Conservation (phyloP, 2,888 invertebrate species). For the Hirtodrosophila cameraria region DNA sequence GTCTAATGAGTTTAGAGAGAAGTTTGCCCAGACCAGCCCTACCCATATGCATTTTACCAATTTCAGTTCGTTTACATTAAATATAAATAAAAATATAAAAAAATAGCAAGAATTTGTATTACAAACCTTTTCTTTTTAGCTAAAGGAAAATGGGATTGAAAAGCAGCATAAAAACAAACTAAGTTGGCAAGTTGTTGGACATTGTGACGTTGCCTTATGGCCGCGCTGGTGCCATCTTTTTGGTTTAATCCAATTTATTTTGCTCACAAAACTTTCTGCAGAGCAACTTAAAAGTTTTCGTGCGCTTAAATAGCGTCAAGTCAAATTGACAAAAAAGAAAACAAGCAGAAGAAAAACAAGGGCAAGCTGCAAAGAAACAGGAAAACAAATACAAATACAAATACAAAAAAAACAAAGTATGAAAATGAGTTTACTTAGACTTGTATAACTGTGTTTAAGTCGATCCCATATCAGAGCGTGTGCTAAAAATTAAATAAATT, state of each 20-base stretch:
- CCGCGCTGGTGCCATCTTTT: conserved; percentile 75
- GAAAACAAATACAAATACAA: conserved; percentile 50
- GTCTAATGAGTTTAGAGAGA: conserved; percentile 67
- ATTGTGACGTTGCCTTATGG: conserved; percentile 64
- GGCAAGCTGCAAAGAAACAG: conserved; percentile 12
- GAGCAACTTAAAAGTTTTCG: conserved; percentile 77
- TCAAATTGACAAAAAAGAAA: conserved; percentile 50
- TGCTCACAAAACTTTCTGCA: conserved; percentile 65
- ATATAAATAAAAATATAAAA: conserved; percentile 1
- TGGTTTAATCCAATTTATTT: conserved; percentile 79
- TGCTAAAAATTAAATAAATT: conserved; percentile 82
- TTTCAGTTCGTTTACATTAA: conserved; percentile 47
- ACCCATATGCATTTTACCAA: conserved; percentile 58
- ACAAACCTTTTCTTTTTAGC: conserved; percentile 21
- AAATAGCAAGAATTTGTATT: conserved; percentile 20
- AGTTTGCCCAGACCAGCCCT: conserved; percentile 27
- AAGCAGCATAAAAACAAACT: conserved; percentile 42
- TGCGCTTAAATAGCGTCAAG: conserved; percentile 72
- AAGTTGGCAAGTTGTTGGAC: conserved; percentile 67
- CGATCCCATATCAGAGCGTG: conserved; percentile 57
- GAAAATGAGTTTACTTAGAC: conserved; percentile 66
- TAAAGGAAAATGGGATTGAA: conserved; percentile 55
- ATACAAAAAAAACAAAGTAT: conserved; percentile 66
- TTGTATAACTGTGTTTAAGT: conserved; percentile 45
- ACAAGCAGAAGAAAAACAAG: not conserved